These are phyloP conservation scores for Tachycineta bicolor DNA, from an alignment of 2,113 vertebrate genomes.

Conservation along the genomic window DNA sequence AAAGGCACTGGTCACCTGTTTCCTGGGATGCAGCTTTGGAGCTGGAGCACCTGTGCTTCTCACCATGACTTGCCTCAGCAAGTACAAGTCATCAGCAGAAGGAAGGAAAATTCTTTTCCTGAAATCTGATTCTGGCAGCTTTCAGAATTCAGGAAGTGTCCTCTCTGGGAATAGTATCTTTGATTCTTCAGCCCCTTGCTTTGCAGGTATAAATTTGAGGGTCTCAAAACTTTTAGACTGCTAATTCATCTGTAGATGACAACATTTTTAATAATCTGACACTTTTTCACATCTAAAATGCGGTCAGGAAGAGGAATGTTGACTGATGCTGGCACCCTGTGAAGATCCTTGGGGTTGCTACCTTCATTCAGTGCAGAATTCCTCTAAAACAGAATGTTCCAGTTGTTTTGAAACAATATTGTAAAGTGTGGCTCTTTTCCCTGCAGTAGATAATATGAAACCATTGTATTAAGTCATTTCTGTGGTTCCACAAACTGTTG, in stretches of 20 bases:
- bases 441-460: background rate
- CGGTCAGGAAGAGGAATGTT: background rate
- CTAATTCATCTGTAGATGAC: background rate
- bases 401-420: background rate
- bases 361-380: background rate
- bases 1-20: background rate
- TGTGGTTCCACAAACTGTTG: background rate
- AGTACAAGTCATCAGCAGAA: background rate
- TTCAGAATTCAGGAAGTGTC: background rate
- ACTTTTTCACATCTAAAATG: background rate
- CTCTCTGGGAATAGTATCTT: background rate
- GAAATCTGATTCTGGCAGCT: background rate
- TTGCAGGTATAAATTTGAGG: background rate
- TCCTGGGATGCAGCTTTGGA: background rate
- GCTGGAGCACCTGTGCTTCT: rapidly evolving
- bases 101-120: background rate
- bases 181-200: background rate
- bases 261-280: background rate
- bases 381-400: background rate
- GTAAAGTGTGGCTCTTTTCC: background rate
- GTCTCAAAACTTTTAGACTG: background rate
- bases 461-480: background rate
- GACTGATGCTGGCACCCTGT: background rate
- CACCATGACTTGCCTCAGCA: background rate
- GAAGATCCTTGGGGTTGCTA: background rate